A percentile compares a stretch with the other conserved stretches of the same genome.
Conservation (phyloP, 2,888 invertebrate species). For the Epistrophe eligans region DNA sequence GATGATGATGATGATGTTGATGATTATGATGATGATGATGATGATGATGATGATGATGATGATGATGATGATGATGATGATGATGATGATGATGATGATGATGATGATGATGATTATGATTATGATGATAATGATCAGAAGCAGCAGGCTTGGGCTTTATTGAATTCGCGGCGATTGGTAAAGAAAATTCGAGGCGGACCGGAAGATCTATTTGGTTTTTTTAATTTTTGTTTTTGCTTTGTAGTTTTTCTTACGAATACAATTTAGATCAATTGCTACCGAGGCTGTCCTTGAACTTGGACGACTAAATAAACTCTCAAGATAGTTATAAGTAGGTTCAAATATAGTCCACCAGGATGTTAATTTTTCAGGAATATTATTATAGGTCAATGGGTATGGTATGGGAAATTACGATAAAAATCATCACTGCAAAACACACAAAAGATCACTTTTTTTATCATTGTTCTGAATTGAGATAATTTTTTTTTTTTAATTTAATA, state of each 20-base stretch:
- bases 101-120: slow-evolving; percentile 30
- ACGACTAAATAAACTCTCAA: neutral
- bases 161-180: slow-evolving; percentile 67
- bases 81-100: slow-evolving; percentile 32
- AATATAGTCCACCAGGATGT: neutral
- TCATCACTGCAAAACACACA: slow-evolving; percentile 49
- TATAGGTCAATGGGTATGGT: neutral
- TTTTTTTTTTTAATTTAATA: slow-evolving; percentile 26
- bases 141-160: slow-evolving; percentile 31
- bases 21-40: slow-evolving; percentile 30
- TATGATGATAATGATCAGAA: slow-evolving; percentile 24
- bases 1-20: slow-evolving; percentile 30
- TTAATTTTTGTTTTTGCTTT: slow-evolving; percentile 20
- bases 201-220: slow-evolving; percentile 53
- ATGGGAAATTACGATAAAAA: neutral
- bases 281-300: slow-evolving; percentile 71
- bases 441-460: slow-evolving; percentile 42
- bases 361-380: neutral
- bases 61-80: slow-evolving; percentile 30
- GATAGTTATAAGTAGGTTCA: neutral
- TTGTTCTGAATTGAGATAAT: neutral
- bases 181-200: slow-evolving; percentile 67
- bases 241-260: slow-evolving; percentile 36
- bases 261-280: slow-evolving; percentile 70
- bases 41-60: slow-evolving; percentile 28